Percentiles rank a stretch among this genome's conserved stretches.
Evolutionary conservation across 2,888 invertebrate species (phyloP).

Genomic region (Andrena marginata): DNA sequence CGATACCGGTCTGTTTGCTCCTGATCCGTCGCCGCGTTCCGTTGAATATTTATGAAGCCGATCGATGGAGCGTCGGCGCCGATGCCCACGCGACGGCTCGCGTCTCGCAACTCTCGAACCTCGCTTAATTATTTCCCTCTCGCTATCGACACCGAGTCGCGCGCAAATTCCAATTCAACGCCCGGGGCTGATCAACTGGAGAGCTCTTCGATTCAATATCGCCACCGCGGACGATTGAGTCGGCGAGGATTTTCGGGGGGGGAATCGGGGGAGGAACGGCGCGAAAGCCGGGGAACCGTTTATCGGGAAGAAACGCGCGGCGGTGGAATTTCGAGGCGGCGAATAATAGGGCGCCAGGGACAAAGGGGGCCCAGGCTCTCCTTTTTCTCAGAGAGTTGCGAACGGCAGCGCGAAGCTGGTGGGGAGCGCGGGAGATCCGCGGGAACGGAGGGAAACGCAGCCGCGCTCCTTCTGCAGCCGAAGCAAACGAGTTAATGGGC

Average conservation of each 20-base stretch:
- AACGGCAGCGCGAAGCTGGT: neutral
- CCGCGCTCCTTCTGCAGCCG: slow-evolving; percentile 42
- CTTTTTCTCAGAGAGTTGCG: slow-evolving; percentile 18
- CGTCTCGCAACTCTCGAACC: too few relatives aligned
- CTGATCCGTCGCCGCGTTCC: slow-evolving; percentile 12
- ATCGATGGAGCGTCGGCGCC: neutral
- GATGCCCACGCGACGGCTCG: neutral
- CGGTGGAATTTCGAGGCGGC: slow-evolving; percentile 9
- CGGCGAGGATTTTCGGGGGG: neutral
- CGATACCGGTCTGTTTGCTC: neutral
- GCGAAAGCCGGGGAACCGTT: slow-evolving; percentile 1
- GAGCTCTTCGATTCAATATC: neutral
- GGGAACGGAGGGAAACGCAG: slow-evolving; percentile 54
- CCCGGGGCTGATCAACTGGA: too few relatives aligned
- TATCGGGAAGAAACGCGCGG: slow-evolving; percentile 19
- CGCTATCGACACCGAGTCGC: neutral
- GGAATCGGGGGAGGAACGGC: neutral
- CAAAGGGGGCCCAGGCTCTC: slow-evolving; percentile 33
- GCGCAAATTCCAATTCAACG: too few relatives aligned
- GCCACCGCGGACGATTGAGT: slow-evolving; percentile 15
- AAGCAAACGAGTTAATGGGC: slow-evolving; percentile 76
- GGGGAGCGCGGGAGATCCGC: slow-evolving; percentile 1
- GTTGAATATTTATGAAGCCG: slow-evolving; percentile 48
- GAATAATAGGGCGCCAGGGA: slow-evolving; percentile 28
- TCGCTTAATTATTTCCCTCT: neutral